phyloP scores from a whole-genome alignment of 2,113 vertebrate genomes.

The Urocolius indicus region DNA sequence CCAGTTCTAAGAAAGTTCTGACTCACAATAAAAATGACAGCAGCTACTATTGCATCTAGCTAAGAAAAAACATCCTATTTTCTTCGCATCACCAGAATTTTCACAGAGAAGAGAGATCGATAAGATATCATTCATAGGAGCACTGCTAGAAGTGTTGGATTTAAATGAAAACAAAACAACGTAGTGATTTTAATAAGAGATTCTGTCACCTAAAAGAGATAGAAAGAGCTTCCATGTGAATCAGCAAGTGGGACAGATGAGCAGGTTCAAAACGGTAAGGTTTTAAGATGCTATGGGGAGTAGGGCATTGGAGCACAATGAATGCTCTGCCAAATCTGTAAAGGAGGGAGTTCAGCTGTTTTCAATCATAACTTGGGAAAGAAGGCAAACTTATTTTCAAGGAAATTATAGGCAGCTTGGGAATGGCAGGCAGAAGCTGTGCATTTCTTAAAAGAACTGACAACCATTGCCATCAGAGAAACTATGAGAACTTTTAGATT shows the following conservation, averaged over 20 bases:
- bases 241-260: not conserved
- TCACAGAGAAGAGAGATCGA: not conserved
- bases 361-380: not conserved
- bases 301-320: not conserved
- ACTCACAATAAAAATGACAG: not conserved
- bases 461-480: not conserved
- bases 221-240: not conserved
- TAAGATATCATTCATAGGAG: not conserved
- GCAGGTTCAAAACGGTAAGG: not conserved
- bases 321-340: not conserved
- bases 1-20: not conserved
- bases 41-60: not conserved
- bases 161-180: not conserved
- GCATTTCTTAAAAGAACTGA: not conserved
- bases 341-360: not conserved
- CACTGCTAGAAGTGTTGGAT: not conserved
- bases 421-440: not conserved
- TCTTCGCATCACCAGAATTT: not conserved
- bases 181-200: not conserved
- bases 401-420: not conserved
- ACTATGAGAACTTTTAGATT: not conserved
- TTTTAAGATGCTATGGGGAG: not conserved
- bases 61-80: not conserved
- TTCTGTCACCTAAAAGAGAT: not conserved
- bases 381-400: not conserved